Evolutionary conservation across 2,797 vertebrate genomes (phyloP).

Genomic region (Anguilla anguilla): DNA sequence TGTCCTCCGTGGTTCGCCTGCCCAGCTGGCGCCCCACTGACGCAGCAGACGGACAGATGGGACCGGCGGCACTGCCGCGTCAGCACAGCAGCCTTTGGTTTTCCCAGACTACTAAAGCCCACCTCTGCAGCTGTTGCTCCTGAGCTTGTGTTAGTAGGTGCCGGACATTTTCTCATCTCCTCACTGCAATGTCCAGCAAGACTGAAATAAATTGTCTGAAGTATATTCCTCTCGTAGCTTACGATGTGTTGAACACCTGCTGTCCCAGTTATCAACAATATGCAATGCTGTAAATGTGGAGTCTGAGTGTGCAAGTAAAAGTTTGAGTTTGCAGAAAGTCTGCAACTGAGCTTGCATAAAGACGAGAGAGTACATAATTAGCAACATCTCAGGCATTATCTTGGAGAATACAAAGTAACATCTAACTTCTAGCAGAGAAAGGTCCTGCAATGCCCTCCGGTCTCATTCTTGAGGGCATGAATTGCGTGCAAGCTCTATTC

Average conservation of each 20-base stretch:
- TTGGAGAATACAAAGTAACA: not conserved
- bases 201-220: not conserved
- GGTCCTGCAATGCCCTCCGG: not conserved
- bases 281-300: not conserved
- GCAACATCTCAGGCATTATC: not conserved
- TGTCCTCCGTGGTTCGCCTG: not conserved
- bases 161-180: not conserved
- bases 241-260: not conserved
- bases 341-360: not conserved
- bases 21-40: conserved; percentile 1
- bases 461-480: not conserved
- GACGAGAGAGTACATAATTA: not conserved
- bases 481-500: not conserved
- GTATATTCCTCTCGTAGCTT: no score
- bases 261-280: not conserved
- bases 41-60: conserved; percentile 14
- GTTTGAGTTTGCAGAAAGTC: not conserved
- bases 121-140: conserved; percentile 24
- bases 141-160: not conserved
- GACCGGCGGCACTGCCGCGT: conserved; percentile 15
- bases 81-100: conserved; percentile 19
- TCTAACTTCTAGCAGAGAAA: not conserved
- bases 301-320: not conserved
- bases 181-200: not conserved
- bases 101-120: conserved; percentile 21